Evolutionary conservation across 1,140 invertebrate species (phyloP), one percentile per base, ranked within the genome.

Genomic region (Xylocopa sonorina): DNA sequence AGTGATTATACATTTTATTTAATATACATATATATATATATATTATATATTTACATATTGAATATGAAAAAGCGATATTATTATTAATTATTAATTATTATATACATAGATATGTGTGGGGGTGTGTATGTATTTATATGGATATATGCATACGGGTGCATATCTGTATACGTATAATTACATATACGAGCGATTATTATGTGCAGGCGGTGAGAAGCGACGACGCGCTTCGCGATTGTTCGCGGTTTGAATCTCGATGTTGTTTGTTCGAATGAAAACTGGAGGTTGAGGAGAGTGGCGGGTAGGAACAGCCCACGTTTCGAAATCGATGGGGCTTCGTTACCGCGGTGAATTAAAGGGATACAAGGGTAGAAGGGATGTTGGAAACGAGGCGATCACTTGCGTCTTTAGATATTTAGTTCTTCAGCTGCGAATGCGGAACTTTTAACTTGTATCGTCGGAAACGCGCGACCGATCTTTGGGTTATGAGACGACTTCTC

Each of bases 1-100:
- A 90, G 88, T 85, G 89, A 89, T 87, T 89, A 90, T 86, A 90
- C 89, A 87, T 80, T 89, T 89, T 88, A 90, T 90, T 89, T 88
- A 83, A 87, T 88, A 75, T 87, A 89, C 85, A 87, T 57, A 85
- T 84, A 74, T n/a, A 18, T 27, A 53, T 27, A 27, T 43, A 63
- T 63, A 63, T 27, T 74, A 72, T 63, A 87, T 85, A 89, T 84
- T 87, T 84, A 87, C 55, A 84, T 80, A 90, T 86, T 89, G 77
- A 78, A 83, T 82, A 83, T 83, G 64, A 51, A 84, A 51, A 57
- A 58, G 51, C 80, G 62, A 73, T 78, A 85, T 86, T 82, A 80
- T 71, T 84, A 80, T 74, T 71, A 68, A 69, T 63, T 62, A 80
- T 85, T 82, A 63, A 76, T 62, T 80, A 74, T 64, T 77, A 77